Evolutionary conservation across 1,140 invertebrate genomes (phyloP).

Genomic region (Dinothrombium tinctorium): DNA sequence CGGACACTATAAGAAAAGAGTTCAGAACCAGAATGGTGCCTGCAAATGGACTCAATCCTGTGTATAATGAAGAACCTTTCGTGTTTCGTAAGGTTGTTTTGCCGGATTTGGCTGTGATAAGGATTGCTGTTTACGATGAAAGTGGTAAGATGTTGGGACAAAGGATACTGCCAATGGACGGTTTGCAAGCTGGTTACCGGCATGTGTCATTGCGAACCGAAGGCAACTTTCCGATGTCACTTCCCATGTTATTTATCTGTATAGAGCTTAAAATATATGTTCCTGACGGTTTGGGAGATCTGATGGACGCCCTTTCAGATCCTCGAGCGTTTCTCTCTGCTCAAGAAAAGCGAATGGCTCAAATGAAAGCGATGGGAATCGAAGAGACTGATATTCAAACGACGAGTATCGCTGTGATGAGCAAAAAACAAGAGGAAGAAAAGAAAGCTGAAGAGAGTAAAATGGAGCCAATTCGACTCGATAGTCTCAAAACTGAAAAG

Average conservation of each 20-base stretch:
- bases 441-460: constrained; percentile 26
- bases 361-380: constrained; percentile 81
- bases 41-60: constrained; percentile 85
- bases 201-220: constrained; percentile 94
- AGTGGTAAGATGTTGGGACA: constrained; percentile 90
- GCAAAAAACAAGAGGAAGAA: constrained; percentile 11
- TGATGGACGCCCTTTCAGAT: constrained; percentile 92
- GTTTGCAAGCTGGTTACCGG: constrained; percentile 84
- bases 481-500: constrained; percentile 71
- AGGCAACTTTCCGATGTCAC: constrained; percentile 93
- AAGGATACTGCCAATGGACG: constrained; percentile 86
- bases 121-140: constrained; percentile 97
- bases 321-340: constrained; percentile 73
- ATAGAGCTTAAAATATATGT: constrained; percentile 99
- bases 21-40: constrained; percentile 88
- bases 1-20: constrained; percentile 95
- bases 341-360: constrained; percentile 62
- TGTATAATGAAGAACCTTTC: constrained; percentile 95
- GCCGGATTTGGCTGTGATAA: constrained; percentile 84
- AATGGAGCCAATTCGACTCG: constrained; percentile 75
- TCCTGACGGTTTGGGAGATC: constrained; percentile 90
- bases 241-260: constrained; percentile 96
- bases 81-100: constrained; percentile 93
- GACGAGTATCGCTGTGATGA: constrained; percentile 11
- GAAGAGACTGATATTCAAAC: constrained; percentile 43